Evolutionary conservation across 2,797 vertebrate species (phyloP).

Genomic region (Sebastes miniatus): DNA sequence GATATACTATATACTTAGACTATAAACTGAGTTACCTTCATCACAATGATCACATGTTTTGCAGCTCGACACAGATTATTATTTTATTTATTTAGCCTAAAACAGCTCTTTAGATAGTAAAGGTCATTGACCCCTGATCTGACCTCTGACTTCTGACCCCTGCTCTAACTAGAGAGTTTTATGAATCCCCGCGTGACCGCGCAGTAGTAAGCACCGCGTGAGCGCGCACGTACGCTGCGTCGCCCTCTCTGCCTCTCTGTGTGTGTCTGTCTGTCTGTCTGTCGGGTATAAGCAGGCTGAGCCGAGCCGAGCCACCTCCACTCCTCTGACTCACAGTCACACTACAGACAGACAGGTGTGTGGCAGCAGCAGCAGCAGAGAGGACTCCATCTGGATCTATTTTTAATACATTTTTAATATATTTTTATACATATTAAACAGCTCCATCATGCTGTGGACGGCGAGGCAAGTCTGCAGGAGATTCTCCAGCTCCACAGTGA

Average conservation of each 20-base stretch:
- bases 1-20: too few species aligned
- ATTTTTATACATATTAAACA: background rate
- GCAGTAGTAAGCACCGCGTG: background rate
- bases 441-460: conserved; percentile 84
- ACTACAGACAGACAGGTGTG: conserved; percentile 27
- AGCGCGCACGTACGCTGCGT: conserved; percentile 44
- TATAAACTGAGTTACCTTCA: too few species aligned
- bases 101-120: too few species aligned
- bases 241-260: too few species aligned
- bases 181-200: background rate
- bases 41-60: too few species aligned
- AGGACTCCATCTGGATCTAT: background rate
- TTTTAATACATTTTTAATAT: background rate
- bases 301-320: background rate
- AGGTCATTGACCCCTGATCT: too few species aligned
- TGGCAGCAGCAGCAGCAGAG: background rate
- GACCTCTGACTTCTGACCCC: too few species aligned
- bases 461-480: conserved; percentile 79
- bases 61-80: too few species aligned
- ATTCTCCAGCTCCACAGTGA: conserved; percentile 87
- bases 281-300: conserved; percentile 36
- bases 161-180: background rate
- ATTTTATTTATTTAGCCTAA: too few species aligned
- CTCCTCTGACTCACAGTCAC: background rate
- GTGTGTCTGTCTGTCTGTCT: background rate